A percentile compares a stretch with the other conserved stretches of the same genome.
These are phyloP conservation scores for Myotis yumanensis DNA, from an alignment of 2,113 vertebrate species.

Conservation along the genomic window DNA sequence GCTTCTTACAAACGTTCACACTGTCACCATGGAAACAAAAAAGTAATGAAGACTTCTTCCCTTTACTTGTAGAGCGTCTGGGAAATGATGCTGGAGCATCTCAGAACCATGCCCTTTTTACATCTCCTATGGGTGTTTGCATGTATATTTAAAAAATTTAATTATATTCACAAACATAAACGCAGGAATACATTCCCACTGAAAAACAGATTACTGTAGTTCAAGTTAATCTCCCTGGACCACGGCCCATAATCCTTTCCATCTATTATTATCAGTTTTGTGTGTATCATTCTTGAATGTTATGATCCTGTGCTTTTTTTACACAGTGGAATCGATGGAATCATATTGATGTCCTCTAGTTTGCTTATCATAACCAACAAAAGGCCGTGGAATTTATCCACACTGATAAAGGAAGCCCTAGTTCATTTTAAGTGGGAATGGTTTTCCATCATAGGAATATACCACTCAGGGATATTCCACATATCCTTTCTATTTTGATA, in stretches of 20 bases:
- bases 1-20: not conserved
- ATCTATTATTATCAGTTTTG: not conserved
- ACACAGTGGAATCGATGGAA: not conserved
- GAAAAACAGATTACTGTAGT: not conserved
- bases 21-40: not conserved
- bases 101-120: not conserved
- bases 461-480: not conserved
- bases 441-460: not conserved
- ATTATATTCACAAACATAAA: not conserved
- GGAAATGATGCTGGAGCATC: no score
- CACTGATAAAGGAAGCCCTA: not conserved
- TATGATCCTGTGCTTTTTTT: not conserved
- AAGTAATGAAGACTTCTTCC: not conserved
- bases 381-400: not conserved
- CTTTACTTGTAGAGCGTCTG: not conserved
- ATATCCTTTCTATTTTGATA: not conserved
- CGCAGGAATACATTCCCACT: not conserved
- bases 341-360: not conserved
- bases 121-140: not conserved
- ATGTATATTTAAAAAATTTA: conserved; percentile 14
- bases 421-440: not conserved
- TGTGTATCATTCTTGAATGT: not conserved
- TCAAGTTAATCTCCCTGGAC: not conserved
- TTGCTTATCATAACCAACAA: not conserved
- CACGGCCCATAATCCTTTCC: not conserved